phyloP scores from a whole-genome alignment of 2,888 invertebrate species.

The Aporophyla lueneburgensis region DNA sequence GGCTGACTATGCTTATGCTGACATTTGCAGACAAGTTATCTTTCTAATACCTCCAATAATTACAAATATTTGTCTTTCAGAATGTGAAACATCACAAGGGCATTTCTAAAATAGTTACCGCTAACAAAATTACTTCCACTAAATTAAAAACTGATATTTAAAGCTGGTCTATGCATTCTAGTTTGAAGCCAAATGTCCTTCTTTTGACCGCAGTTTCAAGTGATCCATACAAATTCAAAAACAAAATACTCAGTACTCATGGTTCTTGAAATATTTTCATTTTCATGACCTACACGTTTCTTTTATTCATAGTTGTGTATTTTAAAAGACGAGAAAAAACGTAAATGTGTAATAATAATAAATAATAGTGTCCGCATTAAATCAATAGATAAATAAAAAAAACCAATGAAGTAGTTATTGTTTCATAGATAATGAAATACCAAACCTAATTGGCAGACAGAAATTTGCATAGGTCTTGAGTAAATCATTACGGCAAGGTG shows the following conservation, averaged over 20 bases:
- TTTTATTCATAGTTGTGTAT: background rate
- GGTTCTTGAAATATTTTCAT: background rate
- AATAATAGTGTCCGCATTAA: background rate
- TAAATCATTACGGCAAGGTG: slow-evolving; percentile 22
- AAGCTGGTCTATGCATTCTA: slow-evolving; percentile 36
- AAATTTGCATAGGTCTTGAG: slow-evolving; percentile 22
- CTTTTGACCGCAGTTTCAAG: background rate
- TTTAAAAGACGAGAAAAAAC: background rate
- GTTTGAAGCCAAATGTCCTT: slow-evolving; percentile 34
- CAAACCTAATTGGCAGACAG: slow-evolving; percentile 24
- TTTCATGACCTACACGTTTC: background rate
- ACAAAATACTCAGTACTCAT: background rate
- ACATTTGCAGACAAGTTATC: background rate
- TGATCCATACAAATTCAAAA: background rate
- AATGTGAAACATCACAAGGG: slow-evolving; percentile 27
- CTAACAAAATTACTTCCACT: slow-evolving; percentile 35
- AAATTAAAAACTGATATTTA: slow-evolving; percentile 34
- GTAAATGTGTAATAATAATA: background rate
- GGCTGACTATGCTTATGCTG: background rate
- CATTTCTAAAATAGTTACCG: slow-evolving; percentile 24
- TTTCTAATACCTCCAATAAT: slow-evolving; percentile 6
- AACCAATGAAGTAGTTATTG: background rate
- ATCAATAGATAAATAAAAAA: background rate
- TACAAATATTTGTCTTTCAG: slow-evolving; percentile 18
- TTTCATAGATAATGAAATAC: slow-evolving; percentile 17